Evolutionary conservation across 2,113 vertebrate genomes (phyloP), one percentile per base, ranked within the genome.

Genomic region (Vulpes vulpes): DNA sequence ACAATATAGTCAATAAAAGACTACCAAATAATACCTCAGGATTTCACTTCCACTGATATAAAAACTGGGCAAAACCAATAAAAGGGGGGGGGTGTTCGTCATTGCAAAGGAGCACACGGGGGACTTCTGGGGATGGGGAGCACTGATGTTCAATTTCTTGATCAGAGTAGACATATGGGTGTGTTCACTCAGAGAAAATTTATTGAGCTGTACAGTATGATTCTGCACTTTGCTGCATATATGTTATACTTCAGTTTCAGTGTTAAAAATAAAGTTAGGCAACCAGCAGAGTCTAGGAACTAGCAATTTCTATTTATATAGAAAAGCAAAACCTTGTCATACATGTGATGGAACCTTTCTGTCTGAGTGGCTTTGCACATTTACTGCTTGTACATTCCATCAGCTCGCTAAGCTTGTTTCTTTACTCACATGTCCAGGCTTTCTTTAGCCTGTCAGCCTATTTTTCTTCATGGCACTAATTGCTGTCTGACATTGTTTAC

Each of bases 181-280:
- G 32, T 69, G 32, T 57, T 78, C 9, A 23, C 30, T n/a, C 76
- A 25, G 65, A 96, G 22, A 57, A 86, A 91, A 73, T 27, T 62
- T 35, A 32, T 3, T 76, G 51, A 89, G 23, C 49, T 93, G 6
- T 53, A 32, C 22, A 81, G 1, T 49, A 17, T 7, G 16, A 43
- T 53, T 73, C 23, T 65, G 25, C 12, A n/a, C 11, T 35, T 86
- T 38, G 22, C n/a, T 95, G 23, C 43, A 49, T 27, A 1, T 65
- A 38, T 59, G 14, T 17, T 76, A 51, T 65, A 30, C 27, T 69
- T 62, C 8, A 74, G 64, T 73, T 89, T 76, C 60, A 81, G 71
- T 53, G 57, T 51, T 91, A 38, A 96, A 74, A 92, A 89, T 93
- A 51, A 89, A 86, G 32, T 53, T 25, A 55, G 69, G 49, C 14